These are phyloP conservation scores for Nymphalis polychloros DNA, from an alignment of 2,888 invertebrate genomes.

Conservation along the genomic window DNA sequence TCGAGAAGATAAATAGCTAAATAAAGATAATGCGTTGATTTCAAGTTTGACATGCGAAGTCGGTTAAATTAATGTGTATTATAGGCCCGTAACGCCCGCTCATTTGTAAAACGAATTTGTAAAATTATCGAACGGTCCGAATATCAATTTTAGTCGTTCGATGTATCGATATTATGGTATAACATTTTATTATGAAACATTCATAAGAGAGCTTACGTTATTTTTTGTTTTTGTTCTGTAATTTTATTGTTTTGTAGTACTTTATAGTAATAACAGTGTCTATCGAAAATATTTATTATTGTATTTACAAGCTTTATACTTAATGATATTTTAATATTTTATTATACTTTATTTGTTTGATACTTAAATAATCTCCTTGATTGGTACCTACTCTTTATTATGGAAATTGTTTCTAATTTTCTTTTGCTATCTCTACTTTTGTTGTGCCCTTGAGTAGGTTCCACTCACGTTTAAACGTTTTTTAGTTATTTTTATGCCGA, in stretches of 20 bases:
- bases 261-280: not conserved
- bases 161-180: constrained; percentile 29
- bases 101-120: constrained; percentile 73
- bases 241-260: not conserved
- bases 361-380: too few relatives aligned
- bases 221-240: not conserved
- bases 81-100: constrained; percentile 69
- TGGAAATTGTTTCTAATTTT: too few relatives aligned
- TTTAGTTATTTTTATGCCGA: too few relatives aligned
- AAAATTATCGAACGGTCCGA: constrained; percentile 75
- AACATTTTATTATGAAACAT: constrained; percentile 25
- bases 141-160: constrained; percentile 65
- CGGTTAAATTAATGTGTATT: constrained; percentile 77
- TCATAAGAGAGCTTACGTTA: constrained; percentile 8
- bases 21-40: constrained; percentile 78
- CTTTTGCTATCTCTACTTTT: too few relatives aligned
- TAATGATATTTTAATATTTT: too few relatives aligned
- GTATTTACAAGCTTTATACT: too few relatives aligned
- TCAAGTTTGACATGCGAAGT: constrained; percentile 76
- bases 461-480: too few relatives aligned
- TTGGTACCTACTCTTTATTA: too few relatives aligned
- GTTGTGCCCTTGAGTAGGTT: too few relatives aligned
- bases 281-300: not conserved
- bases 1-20: constrained; percentile 71
- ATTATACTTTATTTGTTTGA: too few relatives aligned